Base-by-base conservation (phyloP, 2,888 invertebrate species). In the Athetis lepigone region DNA sequence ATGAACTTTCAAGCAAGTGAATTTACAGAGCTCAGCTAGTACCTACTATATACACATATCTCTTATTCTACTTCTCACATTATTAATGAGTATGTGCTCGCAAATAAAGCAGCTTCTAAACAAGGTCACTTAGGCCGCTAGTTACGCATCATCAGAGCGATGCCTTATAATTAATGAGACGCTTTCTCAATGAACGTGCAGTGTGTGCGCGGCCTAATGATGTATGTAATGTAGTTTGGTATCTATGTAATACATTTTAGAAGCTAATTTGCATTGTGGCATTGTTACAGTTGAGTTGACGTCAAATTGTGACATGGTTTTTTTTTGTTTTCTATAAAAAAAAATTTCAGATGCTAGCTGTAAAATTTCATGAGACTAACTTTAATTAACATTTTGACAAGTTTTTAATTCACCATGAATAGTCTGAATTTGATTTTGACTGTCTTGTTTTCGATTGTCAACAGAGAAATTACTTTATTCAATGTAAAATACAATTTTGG, bases 161-260 rank as follows among this genome's bases (percentile, higher is more conserved):
- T 49, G 50, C 37, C 46, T 63, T 71, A 68, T 79, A 83, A 85
- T 84, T 85, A 83, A 68, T 47, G 23, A 59, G 52, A 65, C 73
- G 79, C 83, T 87, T 87, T 88, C 87, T 75, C 77, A 75, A 70
- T 74, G 77, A 78, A 73, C 76, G 54, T 61, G 36, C 68, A 52
- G 66, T 80, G 70, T 76, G 59, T 40, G 65, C 58, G 60, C 72
- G 75, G 74, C 76, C 61, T 81, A 77, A 83, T 80, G 77, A 57
- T 50, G 51, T 74, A 63, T 60, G 50, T 75, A 66, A 77, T 64
- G 29, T 29, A 5, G 1, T 23, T 62, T 19, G 43, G 46, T 63
- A 67, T 42, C n/a, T 18, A 16, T 39, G 9, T 63, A 40, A 51
- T 65, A 18, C 18, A 43, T 50, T 57, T 60, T 51, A 27, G n/a